A percentile compares a stretch with the other conserved stretches of the same genome.
Conservation (phyloP, 2,797 vertebrate genomes). For the Aselliscus stoliczkanus region DNA sequence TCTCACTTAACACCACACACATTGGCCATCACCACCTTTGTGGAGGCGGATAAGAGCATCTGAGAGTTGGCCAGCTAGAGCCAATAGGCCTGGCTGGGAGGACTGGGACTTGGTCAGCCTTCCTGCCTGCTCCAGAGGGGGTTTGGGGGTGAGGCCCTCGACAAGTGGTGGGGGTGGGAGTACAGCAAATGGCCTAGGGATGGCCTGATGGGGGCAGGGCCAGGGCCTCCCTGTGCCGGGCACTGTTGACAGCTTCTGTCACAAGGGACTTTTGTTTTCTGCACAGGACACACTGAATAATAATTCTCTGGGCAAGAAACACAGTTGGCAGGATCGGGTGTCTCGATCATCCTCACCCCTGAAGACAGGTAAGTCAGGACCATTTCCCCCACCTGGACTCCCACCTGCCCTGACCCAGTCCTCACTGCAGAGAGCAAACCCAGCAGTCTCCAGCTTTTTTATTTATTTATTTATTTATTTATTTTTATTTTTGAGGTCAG, state of each 20-base stretch:
- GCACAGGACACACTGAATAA: constrained; percentile 97
- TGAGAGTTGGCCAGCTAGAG: not conserved
- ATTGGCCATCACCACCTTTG: not conserved
- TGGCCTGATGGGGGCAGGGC: constrained; percentile 56
- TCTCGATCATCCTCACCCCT: constrained; percentile 93
- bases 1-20: not conserved
- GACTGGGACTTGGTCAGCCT: not conserved
- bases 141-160: not conserved
- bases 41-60: not conserved
- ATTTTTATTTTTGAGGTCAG: no score
- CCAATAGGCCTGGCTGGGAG: not conserved
- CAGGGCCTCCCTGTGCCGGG: constrained; percentile 68
- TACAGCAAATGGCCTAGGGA: not conserved
- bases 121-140: not conserved
- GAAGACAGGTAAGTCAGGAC: constrained; percentile 89
- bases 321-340: constrained; percentile 98
- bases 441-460: not conserved
- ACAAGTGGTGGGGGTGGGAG: not conserved
- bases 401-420: not conserved
- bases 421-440: not conserved
- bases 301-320: constrained; percentile 98
- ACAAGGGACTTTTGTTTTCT: constrained; percentile 80
- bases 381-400: not conserved
- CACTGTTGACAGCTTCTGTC: constrained; percentile 74
- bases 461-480: no score